Conservation (phyloP, 2,113 vertebrate species). For the Bucco capensis region DNA sequence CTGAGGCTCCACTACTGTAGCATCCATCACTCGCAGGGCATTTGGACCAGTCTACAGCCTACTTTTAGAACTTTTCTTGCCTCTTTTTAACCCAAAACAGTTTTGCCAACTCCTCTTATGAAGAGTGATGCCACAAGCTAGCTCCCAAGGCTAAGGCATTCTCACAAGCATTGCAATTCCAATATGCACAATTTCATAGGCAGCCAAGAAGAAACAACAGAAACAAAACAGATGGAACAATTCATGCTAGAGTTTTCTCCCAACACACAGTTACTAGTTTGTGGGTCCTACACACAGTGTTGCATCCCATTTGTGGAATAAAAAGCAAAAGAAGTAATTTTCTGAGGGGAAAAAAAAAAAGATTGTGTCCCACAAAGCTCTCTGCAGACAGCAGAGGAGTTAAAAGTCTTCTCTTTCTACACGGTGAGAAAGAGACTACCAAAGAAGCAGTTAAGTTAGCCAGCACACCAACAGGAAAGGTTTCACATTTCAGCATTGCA, state of each 20-base stretch:
- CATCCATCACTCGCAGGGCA: not conserved
- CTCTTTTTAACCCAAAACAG: not conserved
- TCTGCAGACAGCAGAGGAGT: not conserved
- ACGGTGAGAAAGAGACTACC: not conserved
- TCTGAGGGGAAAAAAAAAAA: not conserved
- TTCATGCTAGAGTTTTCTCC: not conserved
- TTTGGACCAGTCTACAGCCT: not conserved
- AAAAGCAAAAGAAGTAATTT: not conserved
- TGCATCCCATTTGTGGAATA: not conserved
- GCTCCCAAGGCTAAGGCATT: not conserved
- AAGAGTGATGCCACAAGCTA: not conserved
- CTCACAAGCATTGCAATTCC: not conserved
- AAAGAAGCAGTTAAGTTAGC: not conserved
- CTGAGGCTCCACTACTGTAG: not conserved
- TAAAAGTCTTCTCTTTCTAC: not conserved
- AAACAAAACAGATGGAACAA: not conserved
- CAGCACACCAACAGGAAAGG: not conserved
- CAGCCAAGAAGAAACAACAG: not conserved
- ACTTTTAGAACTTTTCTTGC: not conserved
- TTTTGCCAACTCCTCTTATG: not conserved
- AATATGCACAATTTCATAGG: not conserved
- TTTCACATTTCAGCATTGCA: not conserved
- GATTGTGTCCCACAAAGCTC: not conserved
- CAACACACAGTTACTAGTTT: not conserved
- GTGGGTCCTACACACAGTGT: not conserved